Evolutionary conservation across 1,140 invertebrate species (phyloP), one percentile per base, ranked within the genome.

Genomic region (Marisa cornuarietis): DNA sequence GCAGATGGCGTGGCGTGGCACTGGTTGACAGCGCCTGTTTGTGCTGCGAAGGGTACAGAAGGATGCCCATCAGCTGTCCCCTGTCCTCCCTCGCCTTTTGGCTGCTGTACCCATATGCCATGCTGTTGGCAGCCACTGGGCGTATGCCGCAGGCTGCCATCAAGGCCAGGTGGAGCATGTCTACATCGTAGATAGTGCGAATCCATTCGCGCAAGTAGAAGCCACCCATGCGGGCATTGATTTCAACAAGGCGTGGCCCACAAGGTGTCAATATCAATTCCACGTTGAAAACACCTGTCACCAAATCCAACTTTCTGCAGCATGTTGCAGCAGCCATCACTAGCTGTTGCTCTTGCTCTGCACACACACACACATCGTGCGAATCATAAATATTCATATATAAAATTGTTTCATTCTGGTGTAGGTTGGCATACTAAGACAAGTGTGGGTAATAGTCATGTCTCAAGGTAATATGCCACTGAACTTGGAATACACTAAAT

Each of bases 1-100:
- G 61, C 10, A 83, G 20, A 42, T 63, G 9, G 0, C 76, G 71
- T 52, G 26, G 42, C 2, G 6, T 72, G 20, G 62, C 16, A 31
- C 22, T 26, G 31, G 82, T 76, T 3, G 22, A 42, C 1, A 86
- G 69, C 9, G 82, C 51, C 31, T 83, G 63, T 7, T 49, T 52
- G 68, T 86, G 85, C 18, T 54, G 63, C 22, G 85, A 85, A 0
- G 83, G 82, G 6, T 85, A 71, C 18, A 83, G 80, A 82, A 86
- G 85, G 1, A 83, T 73, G 22, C 85, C 85, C 82, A 84, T 82
- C 1, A 86, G 68, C 54, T 81, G 75, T 1, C 65, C 65, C 10
- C 26, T 13, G 22, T 68, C 11, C 65, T 68, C 26, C 1, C 65
- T 13, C 10, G 26, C 65, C 65, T 68, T 2, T 6, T 68, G 4